A percentile compares a stretch with the other conserved stretches of the same genome.
phyloP scores from a whole-genome alignment of 2,888 invertebrate species.

The Synanthedon myopaeformis region DNA sequence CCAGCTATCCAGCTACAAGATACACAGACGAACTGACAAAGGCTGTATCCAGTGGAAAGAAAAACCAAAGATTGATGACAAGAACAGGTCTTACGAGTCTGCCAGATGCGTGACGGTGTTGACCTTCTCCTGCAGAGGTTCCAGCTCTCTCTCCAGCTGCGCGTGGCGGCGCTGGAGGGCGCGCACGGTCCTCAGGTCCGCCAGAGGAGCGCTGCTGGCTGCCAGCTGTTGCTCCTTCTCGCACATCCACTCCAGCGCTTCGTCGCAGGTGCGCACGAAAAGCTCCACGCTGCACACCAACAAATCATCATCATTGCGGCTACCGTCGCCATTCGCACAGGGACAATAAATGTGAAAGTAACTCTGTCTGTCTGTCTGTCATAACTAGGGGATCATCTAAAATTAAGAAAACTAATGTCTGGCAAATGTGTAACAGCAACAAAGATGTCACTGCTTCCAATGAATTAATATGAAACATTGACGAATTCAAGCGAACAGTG shows the following conservation, averaged over 20 bases:
- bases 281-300: constrained; percentile 83
- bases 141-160: constrained; percentile 92
- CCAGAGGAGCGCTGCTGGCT: constrained; percentile 80
- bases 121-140: constrained; percentile 95
- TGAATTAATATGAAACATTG: no score
- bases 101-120: constrained; percentile 88
- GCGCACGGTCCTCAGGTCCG: constrained; percentile 91
- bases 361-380: no score
- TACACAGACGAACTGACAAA: no score
- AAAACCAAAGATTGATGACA: no score
- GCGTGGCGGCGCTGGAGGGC: constrained; percentile 93
- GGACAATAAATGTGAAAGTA: background rate
- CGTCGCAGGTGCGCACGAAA: constrained; percentile 95
- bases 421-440: no score
- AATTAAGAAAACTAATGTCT: no score
- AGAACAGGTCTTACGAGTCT: constrained; percentile 73
- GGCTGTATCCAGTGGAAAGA: no score
- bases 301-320: background rate
- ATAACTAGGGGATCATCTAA: no score
- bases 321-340: background rate
- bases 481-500: no score
- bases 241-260: constrained; percentile 96
- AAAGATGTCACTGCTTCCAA: no score
- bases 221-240: constrained; percentile 95
- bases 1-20: no score